Conservation (phyloP, 2,797 vertebrate genomes). For the Arrhamphus sclerolepis region DNA sequence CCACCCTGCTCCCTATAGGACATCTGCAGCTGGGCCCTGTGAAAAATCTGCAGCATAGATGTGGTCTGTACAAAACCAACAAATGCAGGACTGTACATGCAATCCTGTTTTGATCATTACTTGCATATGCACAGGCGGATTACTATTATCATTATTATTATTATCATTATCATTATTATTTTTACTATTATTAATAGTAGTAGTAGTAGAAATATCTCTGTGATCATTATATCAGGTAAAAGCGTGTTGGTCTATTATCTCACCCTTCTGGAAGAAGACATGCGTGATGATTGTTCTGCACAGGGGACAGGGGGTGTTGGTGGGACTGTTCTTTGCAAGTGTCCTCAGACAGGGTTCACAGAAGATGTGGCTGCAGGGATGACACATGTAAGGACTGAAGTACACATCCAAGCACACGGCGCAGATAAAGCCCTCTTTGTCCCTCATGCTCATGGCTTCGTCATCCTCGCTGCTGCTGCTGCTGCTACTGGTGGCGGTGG, state of each 20-base stretch:
- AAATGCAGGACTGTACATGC: conserved; percentile 18
- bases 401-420: conserved; percentile 95
- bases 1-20: conserved; percentile 56
- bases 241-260: conserved; percentile 26
- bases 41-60: conserved; percentile 49
- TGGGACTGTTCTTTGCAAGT: conserved; percentile 91
- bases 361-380: conserved; percentile 94
- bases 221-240: not conserved
- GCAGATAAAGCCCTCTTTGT: conserved; percentile 90
- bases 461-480: conserved; percentile 82
- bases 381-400: conserved; percentile 95
- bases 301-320: conserved; percentile 91
- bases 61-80: conserved; percentile 33
- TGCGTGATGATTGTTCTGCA: conserved; percentile 91
- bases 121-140: not conserved
- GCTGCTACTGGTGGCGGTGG: conserved; percentile 72
- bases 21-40: conserved; percentile 65
- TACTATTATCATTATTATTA: too few species aligned
- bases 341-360: conserved; percentile 95
- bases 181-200: too few species aligned
- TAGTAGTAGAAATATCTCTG: too few species aligned
- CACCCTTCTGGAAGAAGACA: conserved; percentile 95
- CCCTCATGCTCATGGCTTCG: conserved; percentile 48
- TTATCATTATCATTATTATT: too few species aligned
- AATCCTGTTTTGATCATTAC: not conserved